Evolutionary conservation across 2,113 vertebrate species (phyloP).

Genomic region (Engystomops pustulosus): DNA sequence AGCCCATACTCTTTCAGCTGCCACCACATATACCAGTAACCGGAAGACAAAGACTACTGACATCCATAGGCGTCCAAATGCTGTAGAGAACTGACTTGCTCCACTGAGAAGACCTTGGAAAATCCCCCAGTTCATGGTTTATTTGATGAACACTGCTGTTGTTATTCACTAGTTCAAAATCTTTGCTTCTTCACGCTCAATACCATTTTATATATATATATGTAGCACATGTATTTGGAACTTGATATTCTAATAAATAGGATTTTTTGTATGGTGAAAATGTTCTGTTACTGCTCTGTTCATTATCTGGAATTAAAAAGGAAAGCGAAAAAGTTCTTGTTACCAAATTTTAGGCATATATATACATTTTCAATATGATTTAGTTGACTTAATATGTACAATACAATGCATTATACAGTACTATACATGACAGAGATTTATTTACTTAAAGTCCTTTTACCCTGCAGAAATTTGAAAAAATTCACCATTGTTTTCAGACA

Average conservation of each 20-base stretch:
- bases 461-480: too few relatives aligned
- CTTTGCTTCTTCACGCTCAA: background rate
- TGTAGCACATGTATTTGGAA: background rate
- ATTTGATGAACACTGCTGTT: background rate
- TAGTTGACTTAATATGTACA: too few relatives aligned
- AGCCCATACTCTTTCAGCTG: slow-evolving; percentile 82
- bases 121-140: slow-evolving; percentile 84
- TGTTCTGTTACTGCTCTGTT: background rate
- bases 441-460: too few relatives aligned
- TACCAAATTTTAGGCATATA: too few relatives aligned
- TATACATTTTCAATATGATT: too few relatives aligned
- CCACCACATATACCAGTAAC: slow-evolving; percentile 86
- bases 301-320: background rate
- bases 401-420: too few relatives aligned
- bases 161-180: background rate
- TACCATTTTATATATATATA: background rate
- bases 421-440: too few relatives aligned
- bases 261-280: background rate
- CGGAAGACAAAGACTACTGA: slow-evolving; percentile 87
- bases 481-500: too few relatives aligned
- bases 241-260: background rate
- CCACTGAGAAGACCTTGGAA: slow-evolving; percentile 84
- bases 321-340: background rate
- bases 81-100: slow-evolving; percentile 86
- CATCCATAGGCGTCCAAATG: slow-evolving; percentile 83